phyloP scores from a whole-genome alignment of 2,888 invertebrate species.

The Tribolium freemani region DNA sequence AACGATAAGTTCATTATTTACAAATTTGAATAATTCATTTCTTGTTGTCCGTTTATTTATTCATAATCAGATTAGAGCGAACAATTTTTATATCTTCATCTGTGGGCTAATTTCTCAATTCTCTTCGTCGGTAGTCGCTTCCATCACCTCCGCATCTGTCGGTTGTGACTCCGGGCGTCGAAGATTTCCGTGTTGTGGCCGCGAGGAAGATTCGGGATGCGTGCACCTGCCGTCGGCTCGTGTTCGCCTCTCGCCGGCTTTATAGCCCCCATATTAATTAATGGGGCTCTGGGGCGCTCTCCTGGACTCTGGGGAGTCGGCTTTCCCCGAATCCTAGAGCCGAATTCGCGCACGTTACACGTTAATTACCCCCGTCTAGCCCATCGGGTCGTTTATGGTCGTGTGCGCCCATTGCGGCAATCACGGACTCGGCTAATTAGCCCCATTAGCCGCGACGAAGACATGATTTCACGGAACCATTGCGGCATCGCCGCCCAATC shows the following conservation, averaged over 20 bases:
- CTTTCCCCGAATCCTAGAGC: slow-evolving; percentile 16
- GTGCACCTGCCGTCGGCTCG: slow-evolving; percentile 42
- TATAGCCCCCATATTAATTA: slow-evolving; percentile 33
- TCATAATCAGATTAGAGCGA: background rate
- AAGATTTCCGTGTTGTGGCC: slow-evolving; percentile 34
- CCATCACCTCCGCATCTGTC: slow-evolving; percentile 31
- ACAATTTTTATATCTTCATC: background rate
- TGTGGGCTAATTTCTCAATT: slow-evolving; percentile 3
- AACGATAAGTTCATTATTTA: too few relatives aligned
- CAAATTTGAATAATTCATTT: too few relatives aligned
- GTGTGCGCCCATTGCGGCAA: slow-evolving; percentile 64
- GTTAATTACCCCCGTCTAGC: slow-evolving; percentile 60
- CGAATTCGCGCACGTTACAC: slow-evolving; percentile 40
- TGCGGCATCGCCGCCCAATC: slow-evolving; percentile 57
- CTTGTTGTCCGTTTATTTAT: too few relatives aligned
- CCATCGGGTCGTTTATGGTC: slow-evolving; percentile 44
- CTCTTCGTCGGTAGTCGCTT: background rate
- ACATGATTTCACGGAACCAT: slow-evolving; percentile 62
- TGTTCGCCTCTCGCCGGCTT: slow-evolving; percentile 35
- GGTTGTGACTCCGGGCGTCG: slow-evolving; percentile 16
- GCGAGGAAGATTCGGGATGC: background rate
- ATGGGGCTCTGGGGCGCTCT: slow-evolving; percentile 3
- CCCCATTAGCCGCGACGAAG: slow-evolving; percentile 60
- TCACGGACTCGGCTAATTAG: slow-evolving; percentile 64
- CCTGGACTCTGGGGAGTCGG: background rate